A percentile compares a stretch with the other conserved stretches of the same genome.
Evolutionary conservation across 2,888 invertebrate genomes (phyloP).

Genomic region (Pammene aurita): DNA sequence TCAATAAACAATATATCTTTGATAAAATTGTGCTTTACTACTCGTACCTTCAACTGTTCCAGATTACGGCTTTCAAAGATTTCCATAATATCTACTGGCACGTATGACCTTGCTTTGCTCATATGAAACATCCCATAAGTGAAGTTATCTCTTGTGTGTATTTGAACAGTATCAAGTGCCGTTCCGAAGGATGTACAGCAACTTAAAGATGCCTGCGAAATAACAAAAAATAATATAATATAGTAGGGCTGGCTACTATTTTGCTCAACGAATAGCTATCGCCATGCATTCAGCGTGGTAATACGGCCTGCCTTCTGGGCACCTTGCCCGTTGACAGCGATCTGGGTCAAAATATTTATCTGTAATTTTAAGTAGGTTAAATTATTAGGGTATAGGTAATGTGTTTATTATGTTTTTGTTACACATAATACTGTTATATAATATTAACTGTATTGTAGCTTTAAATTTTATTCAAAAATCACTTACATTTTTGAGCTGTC

Average conservation of each 20-base stretch:
- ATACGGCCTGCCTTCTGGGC: too few species aligned
- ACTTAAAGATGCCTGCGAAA: slow-evolving; percentile 42
- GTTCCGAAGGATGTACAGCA: slow-evolving; percentile 40
- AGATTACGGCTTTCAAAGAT: slow-evolving; percentile 37
- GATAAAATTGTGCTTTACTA: background rate
- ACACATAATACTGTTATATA: too few species aligned
- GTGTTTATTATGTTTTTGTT: too few species aligned
- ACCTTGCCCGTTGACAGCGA: too few species aligned
- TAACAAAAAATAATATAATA: background rate
- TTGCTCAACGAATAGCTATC: too few species aligned
- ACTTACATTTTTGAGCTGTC: slow-evolving; percentile 61
- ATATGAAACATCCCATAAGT: slow-evolving; percentile 45
- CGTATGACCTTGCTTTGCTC: slow-evolving; percentile 41
- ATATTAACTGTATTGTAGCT: too few species aligned
- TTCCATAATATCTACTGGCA: slow-evolving; percentile 40
- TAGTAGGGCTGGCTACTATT: too few species aligned
- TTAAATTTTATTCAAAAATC: background rate
- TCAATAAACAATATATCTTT: too few species aligned
- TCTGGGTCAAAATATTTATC: too few species aligned
- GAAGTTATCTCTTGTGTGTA: slow-evolving; percentile 44
- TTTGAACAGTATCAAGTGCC: slow-evolving; percentile 43
- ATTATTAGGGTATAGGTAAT: too few species aligned
- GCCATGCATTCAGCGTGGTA: too few species aligned
- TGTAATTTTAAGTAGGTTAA: too few species aligned
- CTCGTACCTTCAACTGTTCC: slow-evolving; percentile 44